Conservation (phyloP, 2,797 vertebrate genomes). For the Tachyglossus aculeatus region DNA sequence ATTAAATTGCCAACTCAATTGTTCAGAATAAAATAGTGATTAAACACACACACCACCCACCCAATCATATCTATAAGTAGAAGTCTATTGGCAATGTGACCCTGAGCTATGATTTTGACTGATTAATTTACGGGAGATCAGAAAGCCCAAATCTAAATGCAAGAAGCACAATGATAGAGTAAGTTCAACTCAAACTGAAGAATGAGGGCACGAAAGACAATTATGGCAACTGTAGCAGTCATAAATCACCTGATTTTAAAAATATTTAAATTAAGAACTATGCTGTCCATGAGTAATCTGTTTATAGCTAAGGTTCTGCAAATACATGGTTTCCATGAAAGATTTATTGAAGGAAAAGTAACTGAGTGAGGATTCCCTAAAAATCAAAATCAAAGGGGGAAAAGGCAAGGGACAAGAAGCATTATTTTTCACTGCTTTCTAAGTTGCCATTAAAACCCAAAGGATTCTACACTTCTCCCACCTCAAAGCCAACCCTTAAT, state of each 20-base stretch:
- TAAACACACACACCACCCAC: no score
- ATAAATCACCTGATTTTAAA: not conserved
- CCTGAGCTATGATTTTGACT: constrained; percentile 4
- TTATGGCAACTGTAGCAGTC: no score
- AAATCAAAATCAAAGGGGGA: not conserved
- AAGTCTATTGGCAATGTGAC: not conserved
- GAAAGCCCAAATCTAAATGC: not conserved
- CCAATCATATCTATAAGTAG: no score
- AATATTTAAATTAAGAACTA: not conserved
- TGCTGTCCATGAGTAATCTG: not conserved
- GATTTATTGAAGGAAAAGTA: not conserved
- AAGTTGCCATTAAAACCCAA: not conserved
- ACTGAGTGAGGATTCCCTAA: not conserved
- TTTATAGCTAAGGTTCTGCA: not conserved
- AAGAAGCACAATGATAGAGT: not conserved
- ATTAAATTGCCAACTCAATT: no score
- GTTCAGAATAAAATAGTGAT: no score
- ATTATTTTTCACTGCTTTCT: not conserved
- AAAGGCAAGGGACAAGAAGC: not conserved
- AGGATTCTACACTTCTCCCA: not conserved
- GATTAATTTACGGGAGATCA: not conserved
- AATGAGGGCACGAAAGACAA: no score
- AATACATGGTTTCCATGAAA: not conserved
- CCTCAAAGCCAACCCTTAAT: not conserved
- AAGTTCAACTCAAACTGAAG: no score